Evolutionary conservation across 2,888 invertebrate species (phyloP).

Genomic region (Saturnia pavonia): DNA sequence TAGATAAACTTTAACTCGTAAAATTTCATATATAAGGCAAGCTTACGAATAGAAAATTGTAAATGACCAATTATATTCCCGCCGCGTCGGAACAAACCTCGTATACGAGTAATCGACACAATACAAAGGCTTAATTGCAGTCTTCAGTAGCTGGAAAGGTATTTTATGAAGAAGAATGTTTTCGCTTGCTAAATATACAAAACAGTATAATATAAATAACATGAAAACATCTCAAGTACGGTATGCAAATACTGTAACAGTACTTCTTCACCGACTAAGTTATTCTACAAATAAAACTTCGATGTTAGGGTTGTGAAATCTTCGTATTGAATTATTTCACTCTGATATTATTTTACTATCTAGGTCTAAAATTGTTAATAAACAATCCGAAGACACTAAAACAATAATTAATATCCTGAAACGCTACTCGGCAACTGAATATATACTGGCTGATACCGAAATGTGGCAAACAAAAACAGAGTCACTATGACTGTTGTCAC

Average conservation of each 20-base stretch:
- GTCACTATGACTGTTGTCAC: too few relatives aligned
- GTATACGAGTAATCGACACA: too few relatives aligned
- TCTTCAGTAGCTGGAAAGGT: neutral
- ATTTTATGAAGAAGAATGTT: neutral
- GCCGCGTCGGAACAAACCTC: too few relatives aligned
- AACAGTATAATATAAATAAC: neutral
- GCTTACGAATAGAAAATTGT: too few relatives aligned
- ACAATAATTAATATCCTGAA: too few relatives aligned
- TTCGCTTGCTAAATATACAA: neutral
- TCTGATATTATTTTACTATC: too few relatives aligned
- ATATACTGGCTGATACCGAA: too few relatives aligned
- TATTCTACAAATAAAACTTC: neutral
- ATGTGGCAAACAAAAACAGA: too few relatives aligned
- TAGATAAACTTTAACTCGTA: too few relatives aligned
- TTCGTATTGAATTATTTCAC: neutral
- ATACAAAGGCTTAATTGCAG: neutral
- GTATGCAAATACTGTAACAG: slow-evolving; percentile 3
- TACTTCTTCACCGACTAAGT: slow-evolving; percentile 6
- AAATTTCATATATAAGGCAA: too few relatives aligned
- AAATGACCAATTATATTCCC: too few relatives aligned
- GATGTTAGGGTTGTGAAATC: neutral
- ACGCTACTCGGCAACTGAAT: too few relatives aligned
- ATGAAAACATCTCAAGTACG: neutral
- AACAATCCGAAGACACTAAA: neutral
- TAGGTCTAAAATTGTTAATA: neutral